A percentile compares a stretch with the other conserved stretches of the same genome.
Evolutionary conservation across 2,888 invertebrate species (phyloP).

Genomic region (Stenodera caucasica): DNA sequence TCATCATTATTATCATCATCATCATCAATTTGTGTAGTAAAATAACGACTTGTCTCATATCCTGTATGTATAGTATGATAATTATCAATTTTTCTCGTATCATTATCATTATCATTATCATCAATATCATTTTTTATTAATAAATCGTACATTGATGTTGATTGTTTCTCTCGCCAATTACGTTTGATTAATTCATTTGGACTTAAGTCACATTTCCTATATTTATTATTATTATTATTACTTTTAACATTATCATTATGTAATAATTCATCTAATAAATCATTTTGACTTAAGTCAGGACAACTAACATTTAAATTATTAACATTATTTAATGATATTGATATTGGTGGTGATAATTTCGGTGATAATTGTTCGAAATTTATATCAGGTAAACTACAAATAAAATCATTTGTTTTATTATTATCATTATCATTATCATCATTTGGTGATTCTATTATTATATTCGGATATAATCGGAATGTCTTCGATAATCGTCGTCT

Average conservation of each 20-base stretch:
- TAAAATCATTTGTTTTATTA: background rate
- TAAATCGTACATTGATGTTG: constrained; percentile 53
- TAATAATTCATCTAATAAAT: background rate
- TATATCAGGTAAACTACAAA: constrained; percentile 52
- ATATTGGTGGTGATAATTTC: constrained; percentile 4
- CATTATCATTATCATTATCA: too few species aligned
- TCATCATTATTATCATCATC: background rate
- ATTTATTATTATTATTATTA: background rate
- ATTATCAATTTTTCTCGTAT: constrained; percentile 39
- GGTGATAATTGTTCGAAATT: constrained; percentile 15
- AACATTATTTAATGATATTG: constrained; percentile 36
- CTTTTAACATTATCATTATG: background rate
- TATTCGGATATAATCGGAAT: constrained; percentile 47
- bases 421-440: constrained; percentile 10
- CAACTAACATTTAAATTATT: constrained; percentile 46
- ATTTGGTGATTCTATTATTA: constrained; percentile 47
- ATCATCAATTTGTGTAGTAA: constrained; percentile 8
- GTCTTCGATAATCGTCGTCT: constrained; percentile 46
- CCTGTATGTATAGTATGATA: constrained; percentile 56
- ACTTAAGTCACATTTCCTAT: constrained; percentile 18
- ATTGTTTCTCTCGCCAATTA: constrained; percentile 53
- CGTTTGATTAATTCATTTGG: constrained; percentile 44
- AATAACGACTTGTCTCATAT: constrained; percentile 18
- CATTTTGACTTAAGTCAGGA: constrained; percentile 41
- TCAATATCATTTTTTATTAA: constrained; percentile 27